These are phyloP conservation scores for Condylostylus longicornis DNA, from an alignment of 1,140 invertebrate species.

Conservation along the genomic window DNA sequence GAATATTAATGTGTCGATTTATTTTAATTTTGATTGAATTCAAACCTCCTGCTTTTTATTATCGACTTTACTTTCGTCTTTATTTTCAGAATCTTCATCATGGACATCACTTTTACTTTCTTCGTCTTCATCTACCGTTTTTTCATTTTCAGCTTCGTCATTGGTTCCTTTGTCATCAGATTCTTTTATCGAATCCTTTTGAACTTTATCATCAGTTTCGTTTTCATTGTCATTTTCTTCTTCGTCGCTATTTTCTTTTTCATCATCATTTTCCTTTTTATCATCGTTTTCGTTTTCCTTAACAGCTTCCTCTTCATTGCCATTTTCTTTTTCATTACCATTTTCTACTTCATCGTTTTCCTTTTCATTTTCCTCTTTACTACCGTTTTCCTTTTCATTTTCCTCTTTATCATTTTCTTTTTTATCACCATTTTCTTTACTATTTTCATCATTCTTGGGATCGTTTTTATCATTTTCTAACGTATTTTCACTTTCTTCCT, in stretches of 20 bases:
- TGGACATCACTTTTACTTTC: background rate
- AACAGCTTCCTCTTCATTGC: background rate
- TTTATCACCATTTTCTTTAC: slow-evolving; percentile 9
- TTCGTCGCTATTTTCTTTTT: background rate
- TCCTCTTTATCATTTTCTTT: background rate
- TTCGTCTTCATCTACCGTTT: background rate
- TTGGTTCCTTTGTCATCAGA: background rate
- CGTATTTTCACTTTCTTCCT: slow-evolving; percentile 1
- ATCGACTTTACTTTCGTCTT: slow-evolving; percentile 12
- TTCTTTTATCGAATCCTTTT: too few species aligned
- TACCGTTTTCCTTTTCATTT: slow-evolving; percentile 16
- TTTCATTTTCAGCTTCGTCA: background rate
- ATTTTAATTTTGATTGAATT: too few species aligned
- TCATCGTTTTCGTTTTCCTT: background rate
- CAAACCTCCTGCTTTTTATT: slow-evolving; percentile 7
- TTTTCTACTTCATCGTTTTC: slow-evolving; percentile 7
- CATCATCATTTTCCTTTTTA: background rate
- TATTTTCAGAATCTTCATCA: slow-evolving; percentile 4
- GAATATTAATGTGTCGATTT: too few species aligned
- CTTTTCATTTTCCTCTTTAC: slow-evolving; percentile 17
- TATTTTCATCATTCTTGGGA: background rate
- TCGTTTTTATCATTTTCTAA: background rate
- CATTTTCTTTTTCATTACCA: slow-evolving; percentile 5
- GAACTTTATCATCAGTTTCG: too few species aligned
- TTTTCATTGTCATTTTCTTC: slow-evolving; percentile 2